Evolutionary conservation across 2,113 vertebrate species (phyloP).

Genomic region (Phylloscopus whistleri): DNA sequence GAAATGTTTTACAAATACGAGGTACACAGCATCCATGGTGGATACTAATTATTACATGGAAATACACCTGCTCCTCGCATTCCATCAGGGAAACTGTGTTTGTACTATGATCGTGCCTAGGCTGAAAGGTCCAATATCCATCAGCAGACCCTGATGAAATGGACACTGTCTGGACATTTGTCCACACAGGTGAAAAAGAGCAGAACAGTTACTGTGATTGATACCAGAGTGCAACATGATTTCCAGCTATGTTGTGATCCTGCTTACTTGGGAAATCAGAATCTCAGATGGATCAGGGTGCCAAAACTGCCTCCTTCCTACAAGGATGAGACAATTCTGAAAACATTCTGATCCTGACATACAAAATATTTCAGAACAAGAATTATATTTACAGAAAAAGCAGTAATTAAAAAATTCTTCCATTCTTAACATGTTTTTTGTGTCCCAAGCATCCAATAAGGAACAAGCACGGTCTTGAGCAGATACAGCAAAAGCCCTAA

Average conservation of each 20-base stretch:
- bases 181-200: not conserved
- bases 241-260: not conserved
- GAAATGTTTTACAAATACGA: not conserved
- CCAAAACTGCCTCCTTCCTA: not conserved
- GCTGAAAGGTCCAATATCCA: not conserved
- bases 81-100: not conserved
- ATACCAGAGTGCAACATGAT: not conserved
- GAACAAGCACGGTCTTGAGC: not conserved
- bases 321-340: not conserved
- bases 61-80: not conserved
- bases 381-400: not conserved
- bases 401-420: not conserved
- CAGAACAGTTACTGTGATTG: not conserved
- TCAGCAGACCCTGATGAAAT: not conserved
- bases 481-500: not conserved
- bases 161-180: not conserved
- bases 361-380: not conserved
- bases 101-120: rapidly evolving
- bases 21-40: not conserved
- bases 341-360: not conserved
- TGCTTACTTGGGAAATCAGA: not conserved
- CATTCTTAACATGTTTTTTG: not conserved
- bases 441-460: not conserved
- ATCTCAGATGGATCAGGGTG: not conserved
- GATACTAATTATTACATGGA: not conserved